A percentile compares a stretch with the other conserved stretches of the same genome.
These are phyloP conservation scores for Microctonus brassicae DNA, from an alignment of 2,888 invertebrate genomes.

Conservation along the genomic window DNA sequence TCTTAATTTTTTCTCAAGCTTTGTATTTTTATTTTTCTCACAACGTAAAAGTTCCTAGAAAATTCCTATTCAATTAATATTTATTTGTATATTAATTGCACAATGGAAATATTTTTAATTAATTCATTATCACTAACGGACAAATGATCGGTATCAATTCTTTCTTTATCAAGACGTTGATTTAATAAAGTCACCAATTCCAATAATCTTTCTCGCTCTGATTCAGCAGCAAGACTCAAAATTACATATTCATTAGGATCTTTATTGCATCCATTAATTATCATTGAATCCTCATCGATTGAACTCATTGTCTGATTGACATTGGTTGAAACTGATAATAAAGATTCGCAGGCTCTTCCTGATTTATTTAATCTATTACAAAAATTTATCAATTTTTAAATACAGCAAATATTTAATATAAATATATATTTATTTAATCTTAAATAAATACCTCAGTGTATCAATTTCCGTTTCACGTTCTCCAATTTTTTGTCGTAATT, in stretches of 20 bases:
- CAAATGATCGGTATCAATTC: conserved; percentile 60
- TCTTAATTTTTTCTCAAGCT: conserved; percentile 73
- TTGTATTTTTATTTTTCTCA: conserved; percentile 74
- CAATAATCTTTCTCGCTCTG: conserved; percentile 75
- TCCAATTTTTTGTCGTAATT: conserved; percentile 55
- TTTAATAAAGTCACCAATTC: conserved; percentile 74
- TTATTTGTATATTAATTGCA: no score
- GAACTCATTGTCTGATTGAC: no score
- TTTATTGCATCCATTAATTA: no score
- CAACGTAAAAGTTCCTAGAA: conserved; percentile 63
- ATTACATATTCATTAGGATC: conserved; percentile 62
- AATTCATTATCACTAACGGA: conserved; percentile 50
- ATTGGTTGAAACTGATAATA: neutral
- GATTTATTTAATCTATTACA: neutral
- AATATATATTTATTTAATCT: conserved; percentile 7
- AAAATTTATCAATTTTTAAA: conserved; percentile 3
- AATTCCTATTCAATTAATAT: no score
- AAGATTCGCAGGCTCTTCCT: conserved; percentile 14
- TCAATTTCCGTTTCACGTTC: conserved; percentile 63
- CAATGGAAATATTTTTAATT: no score
- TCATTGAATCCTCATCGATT: conserved; percentile 30
- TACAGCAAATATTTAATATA: no score
- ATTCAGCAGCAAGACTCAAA: conserved; percentile 74
- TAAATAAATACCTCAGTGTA: conserved; percentile 50
- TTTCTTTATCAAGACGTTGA: conserved; percentile 73